Base-by-base conservation (phyloP, 2,113 vertebrate genomes). In the Catharus bicknelli region DNA sequence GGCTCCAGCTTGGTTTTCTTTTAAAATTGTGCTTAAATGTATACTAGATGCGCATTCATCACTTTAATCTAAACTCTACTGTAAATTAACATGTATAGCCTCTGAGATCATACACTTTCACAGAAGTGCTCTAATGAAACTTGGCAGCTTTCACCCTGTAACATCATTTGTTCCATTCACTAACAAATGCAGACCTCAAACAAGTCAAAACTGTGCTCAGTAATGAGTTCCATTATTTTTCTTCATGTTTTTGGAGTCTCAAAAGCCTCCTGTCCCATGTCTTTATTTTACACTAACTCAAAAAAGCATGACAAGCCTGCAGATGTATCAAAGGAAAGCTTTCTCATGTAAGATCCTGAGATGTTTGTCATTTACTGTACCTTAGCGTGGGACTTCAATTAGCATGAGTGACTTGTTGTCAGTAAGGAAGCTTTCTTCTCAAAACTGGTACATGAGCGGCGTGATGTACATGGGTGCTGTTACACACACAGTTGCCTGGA, bases 81-180 rank as follows among this genome's bases (percentile, higher is more conserved):
- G 83, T 96, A 94, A 96, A 96, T 97, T 88, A 97, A 94, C 98
- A 88, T 97, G 95, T 97, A 96, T 97, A 96, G 97, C 96, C 96
- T 92, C 90, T 98, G 98, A 98, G 97, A 97, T 98, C 98, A 98
- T 97, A 95, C 92, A 94, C 83, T 89, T 86, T 93, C 95, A 96
- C 95, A 96, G 97, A 98, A 98, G 96, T 96, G 95, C 95, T 97
- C 97, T 98, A 98, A 98, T 98, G 95, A 97, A 97, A 97, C 96
- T 97, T 98, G 98, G 98, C 97, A 98, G 95, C 95, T 96, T 97
- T 93, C 19, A 54, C 88, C 92, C 89, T 1, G 26, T 96, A 96
- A 97, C 97, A 97, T 98, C 98, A 98, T 98, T 98, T 98, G 97
- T 98, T 98, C 97, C 97, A 97, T 98, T 98, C 97, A 97, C 96